Percentiles rank a stretch among this genome's conserved stretches.
Conservation (phyloP, 2,113 vertebrate species). For the Pardalotus punctatus region DNA sequence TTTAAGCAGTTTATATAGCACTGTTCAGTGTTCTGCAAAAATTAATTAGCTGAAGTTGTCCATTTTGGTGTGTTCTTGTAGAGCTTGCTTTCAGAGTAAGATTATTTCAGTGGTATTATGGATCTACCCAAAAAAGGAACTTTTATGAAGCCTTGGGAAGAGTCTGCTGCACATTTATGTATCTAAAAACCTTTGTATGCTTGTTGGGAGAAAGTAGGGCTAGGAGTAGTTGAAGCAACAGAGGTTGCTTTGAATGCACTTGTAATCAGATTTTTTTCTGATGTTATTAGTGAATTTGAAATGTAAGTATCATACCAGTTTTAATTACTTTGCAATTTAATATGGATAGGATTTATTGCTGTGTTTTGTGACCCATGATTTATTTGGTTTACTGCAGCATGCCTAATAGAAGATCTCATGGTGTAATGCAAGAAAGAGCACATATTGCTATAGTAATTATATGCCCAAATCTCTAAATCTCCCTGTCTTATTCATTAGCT, state of each 20-base stretch:
- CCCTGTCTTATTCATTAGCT: slow-evolving; percentile 24
- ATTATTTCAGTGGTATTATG: not conserved
- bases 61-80: not conserved
- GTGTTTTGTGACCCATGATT: slow-evolving; percentile 48
- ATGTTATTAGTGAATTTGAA: slow-evolving; percentile 25
- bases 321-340: slow-evolving; percentile 55
- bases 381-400: slow-evolving; percentile 37
- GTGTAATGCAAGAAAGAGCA: not conserved
- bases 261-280: slow-evolving; percentile 14
- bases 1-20: not conserved
- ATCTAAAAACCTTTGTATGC: not conserved
- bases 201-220: not conserved
- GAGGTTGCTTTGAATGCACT: not conserved
- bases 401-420: slow-evolving; percentile 34
- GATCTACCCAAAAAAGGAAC: not conserved
- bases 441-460: slow-evolving; percentile 41
- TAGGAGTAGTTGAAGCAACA: not conserved
- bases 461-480: slow-evolving; percentile 31
- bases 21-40: not conserved
- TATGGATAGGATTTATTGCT: slow-evolving; percentile 19
- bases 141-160: not conserved
- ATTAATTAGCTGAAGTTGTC: not conserved
- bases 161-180: not conserved
- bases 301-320: slow-evolving; percentile 21
- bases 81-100: not conserved